phyloP scores from a whole-genome alignment of 2,888 invertebrate genomes.

The Trilocha varians region DNA sequence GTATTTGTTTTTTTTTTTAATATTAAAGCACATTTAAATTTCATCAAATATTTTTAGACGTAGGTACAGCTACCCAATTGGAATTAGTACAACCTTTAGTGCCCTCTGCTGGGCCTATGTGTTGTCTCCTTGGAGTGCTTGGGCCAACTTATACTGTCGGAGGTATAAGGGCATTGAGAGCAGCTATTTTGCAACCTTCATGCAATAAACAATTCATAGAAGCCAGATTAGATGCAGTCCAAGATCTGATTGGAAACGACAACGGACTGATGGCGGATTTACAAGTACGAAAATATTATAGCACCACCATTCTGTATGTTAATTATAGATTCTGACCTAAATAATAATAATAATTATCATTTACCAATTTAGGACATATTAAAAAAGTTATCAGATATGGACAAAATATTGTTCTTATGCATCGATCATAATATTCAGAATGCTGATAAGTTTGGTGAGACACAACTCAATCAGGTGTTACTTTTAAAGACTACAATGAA shows the following conservation, averaged over 20 bases:
- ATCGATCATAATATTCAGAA: slow-evolving; percentile 63
- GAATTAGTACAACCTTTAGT: slow-evolving; percentile 77
- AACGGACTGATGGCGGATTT: slow-evolving; percentile 76
- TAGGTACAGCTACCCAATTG: slow-evolving; percentile 84
- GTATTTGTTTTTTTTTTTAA: no score
- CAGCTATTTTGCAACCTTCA: slow-evolving; percentile 86
- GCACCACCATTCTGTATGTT: no score
- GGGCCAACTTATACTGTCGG: slow-evolving; percentile 68
- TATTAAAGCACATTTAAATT: neutral
- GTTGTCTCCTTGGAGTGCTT: slow-evolving; percentile 56
- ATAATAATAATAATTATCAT: no score
- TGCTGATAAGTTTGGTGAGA: slow-evolving; percentile 74
- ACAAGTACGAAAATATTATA: slow-evolving; percentile 72
- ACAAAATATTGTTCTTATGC: slow-evolving; percentile 78
- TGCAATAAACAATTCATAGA: slow-evolving; percentile 78
- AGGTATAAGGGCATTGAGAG: slow-evolving; percentile 84
- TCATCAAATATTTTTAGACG: slow-evolving; percentile 71
- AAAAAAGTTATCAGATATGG: slow-evolving; percentile 82
- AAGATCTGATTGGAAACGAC: slow-evolving; percentile 81
- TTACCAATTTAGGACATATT: slow-evolving; percentile 69
- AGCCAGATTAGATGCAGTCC: slow-evolving; percentile 80
- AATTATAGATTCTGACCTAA: no score
- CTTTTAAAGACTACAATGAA: slow-evolving; percentile 85
- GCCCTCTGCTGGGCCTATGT: slow-evolving; percentile 53
- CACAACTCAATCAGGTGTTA: slow-evolving; percentile 84